Conservation (phyloP, 2,113 vertebrate genomes). For the Ancistrus triradiatus region DNA sequence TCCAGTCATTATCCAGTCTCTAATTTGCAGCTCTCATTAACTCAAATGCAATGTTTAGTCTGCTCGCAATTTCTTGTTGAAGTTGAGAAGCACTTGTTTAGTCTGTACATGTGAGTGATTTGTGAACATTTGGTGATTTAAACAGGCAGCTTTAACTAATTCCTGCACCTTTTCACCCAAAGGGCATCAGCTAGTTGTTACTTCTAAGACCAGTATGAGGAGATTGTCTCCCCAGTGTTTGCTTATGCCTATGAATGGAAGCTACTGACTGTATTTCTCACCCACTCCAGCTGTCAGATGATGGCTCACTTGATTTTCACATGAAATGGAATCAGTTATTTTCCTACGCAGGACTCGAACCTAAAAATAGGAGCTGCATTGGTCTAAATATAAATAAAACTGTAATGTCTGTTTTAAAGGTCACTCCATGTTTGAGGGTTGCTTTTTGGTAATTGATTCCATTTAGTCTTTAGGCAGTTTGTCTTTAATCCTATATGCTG, state of each 20-base stretch:
- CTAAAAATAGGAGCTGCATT: background rate
- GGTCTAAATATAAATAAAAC: background rate
- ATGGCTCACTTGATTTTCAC: background rate
- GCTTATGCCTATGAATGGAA: background rate
- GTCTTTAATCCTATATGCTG: too few relatives aligned
- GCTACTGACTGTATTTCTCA: background rate
- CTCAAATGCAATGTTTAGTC: slow-evolving; percentile 2
- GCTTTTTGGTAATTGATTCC: too few relatives aligned
- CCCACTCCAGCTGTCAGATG: background rate
- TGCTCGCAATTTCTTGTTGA: slow-evolving; percentile 5
- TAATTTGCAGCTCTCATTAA: background rate
- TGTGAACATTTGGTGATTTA: slow-evolving; percentile 3
- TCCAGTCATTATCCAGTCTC: background rate
- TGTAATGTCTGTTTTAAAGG: background rate
- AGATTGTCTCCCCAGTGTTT: background rate
- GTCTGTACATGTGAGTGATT: slow-evolving; percentile 11
- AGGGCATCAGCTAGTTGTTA: too few relatives aligned
- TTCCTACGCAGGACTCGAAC: background rate
- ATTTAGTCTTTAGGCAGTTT: too few relatives aligned
- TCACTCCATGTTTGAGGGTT: too few relatives aligned
- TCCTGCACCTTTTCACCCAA: background rate
- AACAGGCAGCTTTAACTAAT: background rate
- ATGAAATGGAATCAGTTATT: background rate
- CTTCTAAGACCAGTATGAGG: background rate
- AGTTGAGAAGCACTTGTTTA: slow-evolving; percentile 25